Base-by-base conservation (phyloP, 2,113 vertebrate genomes). In the Pelecanus crispus region DNA sequence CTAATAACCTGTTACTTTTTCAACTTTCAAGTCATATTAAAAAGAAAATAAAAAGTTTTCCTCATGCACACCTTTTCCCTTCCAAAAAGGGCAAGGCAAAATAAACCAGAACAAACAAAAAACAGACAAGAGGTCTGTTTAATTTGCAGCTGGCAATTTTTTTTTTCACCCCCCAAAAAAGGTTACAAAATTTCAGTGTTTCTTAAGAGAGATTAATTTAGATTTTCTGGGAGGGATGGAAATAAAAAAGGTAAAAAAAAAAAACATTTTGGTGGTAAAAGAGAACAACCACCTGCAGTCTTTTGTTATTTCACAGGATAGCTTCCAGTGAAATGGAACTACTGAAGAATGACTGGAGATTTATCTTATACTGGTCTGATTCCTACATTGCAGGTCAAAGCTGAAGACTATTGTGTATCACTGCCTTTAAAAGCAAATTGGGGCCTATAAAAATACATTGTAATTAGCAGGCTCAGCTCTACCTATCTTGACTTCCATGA, bases 91-190 rank as follows among this genome's bases (percentile, higher is more conserved):
- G 3, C 7, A 70, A 70, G 9, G 25, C 3, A 53, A 74, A 75
- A 47, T 59, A 26, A 1, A 0, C 3, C n/a, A 2, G 45, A 74
- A 29, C 10, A 59, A 55, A 40, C 2, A 8, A 40, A 56, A 74
- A 29, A 0, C 13, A 81, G n/a, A 26, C 6, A 83, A 53, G 17
- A 74, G 2, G 7, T 36, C 32, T 52, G 31, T 31, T 84, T 42
- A 53, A 85, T 44, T 38, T 72, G 42, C 26, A 67, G 36, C 11
- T 62, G 31, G 21, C 20, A 40, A 80, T 29, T 29, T 53, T 29
- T 52, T 53, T 53, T 16, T 29, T 29, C 14, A n/a, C 13, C 13
- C 14, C 6, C 42, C 10, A 42, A 42, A 28, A 55, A 10, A 40
- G 2, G 3, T 36, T 36, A 61, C 5, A 44, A 66, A 42, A 44